phyloP scores from a whole-genome alignment of 2,888 invertebrate genomes.

The Phymatocera aterrima region DNA sequence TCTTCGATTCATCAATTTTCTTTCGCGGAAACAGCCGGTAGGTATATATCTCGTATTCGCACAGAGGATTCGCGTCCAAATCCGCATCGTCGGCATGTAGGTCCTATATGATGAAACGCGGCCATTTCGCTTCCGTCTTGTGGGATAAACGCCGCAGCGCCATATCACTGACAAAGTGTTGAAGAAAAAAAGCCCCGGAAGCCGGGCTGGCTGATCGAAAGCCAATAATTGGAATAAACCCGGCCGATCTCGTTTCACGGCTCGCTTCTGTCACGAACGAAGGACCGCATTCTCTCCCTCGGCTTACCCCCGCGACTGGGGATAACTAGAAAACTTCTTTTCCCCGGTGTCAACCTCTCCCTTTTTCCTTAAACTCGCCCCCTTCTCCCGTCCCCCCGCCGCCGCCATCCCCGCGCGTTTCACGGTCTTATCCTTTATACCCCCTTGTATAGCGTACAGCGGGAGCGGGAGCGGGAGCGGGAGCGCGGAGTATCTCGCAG shows the following conservation, averaged over 20 bases:
- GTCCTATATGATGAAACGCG: too few species aligned
- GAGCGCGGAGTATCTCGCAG: conserved; percentile 75
- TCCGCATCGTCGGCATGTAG: background rate
- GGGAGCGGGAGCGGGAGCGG: conserved; percentile 55
- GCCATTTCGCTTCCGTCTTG: background rate
- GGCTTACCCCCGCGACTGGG: conserved; percentile 39
- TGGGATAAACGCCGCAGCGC: background rate
- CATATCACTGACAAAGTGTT: background rate
- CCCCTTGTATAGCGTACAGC: conserved; percentile 57
- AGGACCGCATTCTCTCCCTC: conserved; percentile 61
- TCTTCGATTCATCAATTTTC: too few species aligned
- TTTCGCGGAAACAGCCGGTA: too few species aligned
- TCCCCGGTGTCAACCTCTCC: conserved; percentile 53
- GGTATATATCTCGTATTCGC: too few species aligned
- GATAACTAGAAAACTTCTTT: conserved; percentile 74
- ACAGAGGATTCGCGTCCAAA: too few species aligned
- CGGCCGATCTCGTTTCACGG: conserved; percentile 73
- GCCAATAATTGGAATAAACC: conserved; percentile 72
- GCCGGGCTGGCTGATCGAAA: conserved; percentile 60
- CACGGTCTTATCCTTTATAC: conserved; percentile 58
- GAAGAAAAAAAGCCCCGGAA: background rate
- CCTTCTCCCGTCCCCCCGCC: conserved; percentile 49
- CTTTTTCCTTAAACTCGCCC: conserved; percentile 24
- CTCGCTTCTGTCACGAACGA: conserved; percentile 73
- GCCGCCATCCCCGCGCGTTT: conserved; percentile 55